Conservation (phyloP, 2,888 invertebrate genomes). For the Anoplius nigerrimus region DNA sequence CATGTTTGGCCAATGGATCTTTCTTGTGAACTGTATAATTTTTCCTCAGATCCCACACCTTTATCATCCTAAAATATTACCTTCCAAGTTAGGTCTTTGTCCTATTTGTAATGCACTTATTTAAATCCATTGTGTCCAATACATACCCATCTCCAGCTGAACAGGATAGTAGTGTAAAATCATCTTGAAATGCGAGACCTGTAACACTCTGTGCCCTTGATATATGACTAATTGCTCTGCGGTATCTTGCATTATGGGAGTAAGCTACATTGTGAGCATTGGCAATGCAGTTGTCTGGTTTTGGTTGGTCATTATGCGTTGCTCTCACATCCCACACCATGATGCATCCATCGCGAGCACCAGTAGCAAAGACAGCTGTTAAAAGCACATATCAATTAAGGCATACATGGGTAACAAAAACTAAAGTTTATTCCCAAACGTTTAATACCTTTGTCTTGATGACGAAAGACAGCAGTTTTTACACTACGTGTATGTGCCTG, state of each 20-base stretch:
- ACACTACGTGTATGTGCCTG: constrained; percentile 88
- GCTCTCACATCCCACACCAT: constrained; percentile 89
- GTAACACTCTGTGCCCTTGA: constrained; percentile 86
- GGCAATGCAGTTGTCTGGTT: constrained; percentile 84
- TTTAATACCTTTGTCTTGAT: constrained; percentile 77
- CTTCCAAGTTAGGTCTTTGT: no score
- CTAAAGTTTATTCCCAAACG: background rate
- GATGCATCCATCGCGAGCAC: constrained; percentile 91
- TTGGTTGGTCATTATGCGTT: constrained; percentile 75
- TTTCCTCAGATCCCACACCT: constrained; percentile 91
- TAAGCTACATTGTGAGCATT: constrained; percentile 80
- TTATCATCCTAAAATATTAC: constrained; percentile 79
- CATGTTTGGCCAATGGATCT: constrained; percentile 83
- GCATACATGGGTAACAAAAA: background rate
- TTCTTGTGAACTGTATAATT: constrained; percentile 83
- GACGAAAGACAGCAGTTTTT: constrained; percentile 86
- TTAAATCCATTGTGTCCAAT: background rate
- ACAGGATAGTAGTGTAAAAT: constrained; percentile 86
- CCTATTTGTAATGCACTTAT: background rate
- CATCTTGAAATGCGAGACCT: constrained; percentile 88
- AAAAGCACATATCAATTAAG: background rate
- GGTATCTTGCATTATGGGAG: constrained; percentile 71
- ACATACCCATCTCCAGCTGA: constrained; percentile 89
- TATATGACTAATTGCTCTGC: constrained; percentile 67
- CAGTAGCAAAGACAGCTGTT: constrained; percentile 88